Evolutionary conservation across 35 echinoderm and acorn worm species (phyloP).

Genomic region (Acanthaster planci): DNA sequence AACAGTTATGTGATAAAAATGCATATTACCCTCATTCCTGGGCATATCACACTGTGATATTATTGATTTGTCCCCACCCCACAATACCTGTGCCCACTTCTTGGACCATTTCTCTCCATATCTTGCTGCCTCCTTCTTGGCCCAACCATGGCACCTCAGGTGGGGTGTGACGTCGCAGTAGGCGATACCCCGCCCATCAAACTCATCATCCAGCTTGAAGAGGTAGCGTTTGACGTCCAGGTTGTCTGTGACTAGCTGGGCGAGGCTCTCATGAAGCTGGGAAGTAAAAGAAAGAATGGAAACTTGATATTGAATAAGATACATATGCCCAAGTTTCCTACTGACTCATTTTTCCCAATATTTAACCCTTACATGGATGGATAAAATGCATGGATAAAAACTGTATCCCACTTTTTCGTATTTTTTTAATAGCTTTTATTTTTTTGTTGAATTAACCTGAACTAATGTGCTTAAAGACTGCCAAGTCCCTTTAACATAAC

Average conservation of each 20-base stretch:
- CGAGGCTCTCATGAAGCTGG: constrained; percentile 90
- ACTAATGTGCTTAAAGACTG: too few relatives aligned
- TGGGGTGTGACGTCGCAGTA: constrained; percentile 88
- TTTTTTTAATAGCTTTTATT: too few relatives aligned
- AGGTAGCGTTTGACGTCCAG: constrained; percentile 89
- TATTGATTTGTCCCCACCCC: neutral
- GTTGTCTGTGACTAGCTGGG: constrained; percentile 94
- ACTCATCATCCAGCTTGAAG: constrained; percentile 97
- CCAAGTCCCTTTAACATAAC: too few relatives aligned
- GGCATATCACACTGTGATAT: constrained; percentile 4
- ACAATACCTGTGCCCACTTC: constrained; percentile 89
- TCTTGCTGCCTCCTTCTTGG: constrained; percentile 79
- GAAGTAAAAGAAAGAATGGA: constrained; percentile 1
- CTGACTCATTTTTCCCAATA: too few relatives aligned
- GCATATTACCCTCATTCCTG: too few relatives aligned
- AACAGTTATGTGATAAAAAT: too few relatives aligned
- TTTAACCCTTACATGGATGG: too few relatives aligned
- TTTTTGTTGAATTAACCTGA: too few relatives aligned
- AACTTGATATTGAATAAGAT: too few relatives aligned
- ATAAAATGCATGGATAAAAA: neutral
- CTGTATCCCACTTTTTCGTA: too few relatives aligned
- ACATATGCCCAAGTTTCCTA: too few relatives aligned
- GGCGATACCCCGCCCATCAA: constrained; percentile 93
- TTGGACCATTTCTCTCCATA: constrained; percentile 96
- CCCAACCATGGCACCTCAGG: constrained; percentile 87